Evolutionary conservation across 2,113 vertebrate genomes (phyloP), one percentile per base, ranked within the genome.

Genomic region (Emydura subglobosa): DNA sequence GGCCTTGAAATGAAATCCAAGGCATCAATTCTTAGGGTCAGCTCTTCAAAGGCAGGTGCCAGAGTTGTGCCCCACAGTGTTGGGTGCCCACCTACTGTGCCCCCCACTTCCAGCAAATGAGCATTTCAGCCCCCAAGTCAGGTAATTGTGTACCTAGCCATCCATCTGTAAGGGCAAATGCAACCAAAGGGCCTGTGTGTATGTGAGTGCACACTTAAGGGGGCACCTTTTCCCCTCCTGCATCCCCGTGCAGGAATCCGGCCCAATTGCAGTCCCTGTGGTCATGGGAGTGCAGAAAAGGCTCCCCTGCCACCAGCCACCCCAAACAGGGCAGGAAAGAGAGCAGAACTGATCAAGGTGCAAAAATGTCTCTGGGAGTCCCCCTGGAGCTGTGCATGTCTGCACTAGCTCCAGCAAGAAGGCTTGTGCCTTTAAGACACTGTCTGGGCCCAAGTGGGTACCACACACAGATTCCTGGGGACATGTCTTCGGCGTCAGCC

Each of bases 401-500:
- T 85, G 54, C 79, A 29, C 55, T 44, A 65, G 19, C 42, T 21
- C 39, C n/a, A 1, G 0, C 1, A 14, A 82, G 74, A 10, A 88
- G 25, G 74, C 39, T 24, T 39, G 72, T 42, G 72, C 42, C 42
- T 27, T 78, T 11, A 27, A 47, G 42, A 6, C 44, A 42, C 74
- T 78, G 8, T 72, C n/a, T 39, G 74, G 74, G 16, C 42, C 42
- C 24, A 14, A 47, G 42, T 27, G 39, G 25, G 74, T 47, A 24
- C 54, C 24, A 78, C 42, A 27, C 25, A 83, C 3, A 44, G 10
- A 79, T 16, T 3, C 0, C 1, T 6, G 44, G 9, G 51, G 72
- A 85, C 54, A 87, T 42, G 89, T 94, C 11, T 88, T 68, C 42
- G 54, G 79, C 14, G 24, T 79, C 90, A 83, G 87, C 74, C 92